These are phyloP conservation scores for Caenorhabditis parvicauda DNA, from an alignment of 2,888 invertebrate genomes.

Conservation along the genomic window DNA sequence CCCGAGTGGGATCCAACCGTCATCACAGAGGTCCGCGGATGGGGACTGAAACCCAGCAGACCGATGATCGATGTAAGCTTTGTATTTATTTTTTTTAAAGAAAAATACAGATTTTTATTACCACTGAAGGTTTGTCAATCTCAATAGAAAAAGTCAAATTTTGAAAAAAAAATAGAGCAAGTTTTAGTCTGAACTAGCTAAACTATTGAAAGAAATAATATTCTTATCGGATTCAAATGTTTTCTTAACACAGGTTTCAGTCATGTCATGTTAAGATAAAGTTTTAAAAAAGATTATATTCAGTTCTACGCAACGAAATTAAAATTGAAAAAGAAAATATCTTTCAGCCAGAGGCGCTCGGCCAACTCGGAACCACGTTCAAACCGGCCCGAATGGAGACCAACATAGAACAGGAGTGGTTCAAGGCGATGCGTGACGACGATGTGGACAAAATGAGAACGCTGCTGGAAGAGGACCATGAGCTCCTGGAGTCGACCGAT, in stretches of 20 bases:
- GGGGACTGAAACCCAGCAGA: constrained; percentile 17
- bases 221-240: neutral
- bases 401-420: constrained; percentile 25
- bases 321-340: too few species aligned
- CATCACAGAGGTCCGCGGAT: constrained; percentile 1
- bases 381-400: constrained; percentile 16
- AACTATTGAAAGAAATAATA: neutral
- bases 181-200: constrained; percentile 17
- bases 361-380: constrained; percentile 11
- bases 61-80: constrained; percentile 9
- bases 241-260: neutral
- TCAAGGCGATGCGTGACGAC: constrained; percentile 20
- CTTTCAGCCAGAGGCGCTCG: constrained; percentile 22
- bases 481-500: constrained; percentile 21
- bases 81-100: too few species aligned
- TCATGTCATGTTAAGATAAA: neutral
- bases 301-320: neutral
- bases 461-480: constrained; percentile 7
- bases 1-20: constrained; percentile 15
- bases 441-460: constrained; percentile 12
- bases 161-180: too few species aligned
- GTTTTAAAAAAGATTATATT: neutral
- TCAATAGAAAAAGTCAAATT: neutral
- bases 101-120: too few species aligned
- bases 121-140: too few species aligned